Evolutionary conservation across 2,888 invertebrate genomes (phyloP), one percentile per base, ranked within the genome.

Genomic region (Fissipunctia ypsillon): DNA sequence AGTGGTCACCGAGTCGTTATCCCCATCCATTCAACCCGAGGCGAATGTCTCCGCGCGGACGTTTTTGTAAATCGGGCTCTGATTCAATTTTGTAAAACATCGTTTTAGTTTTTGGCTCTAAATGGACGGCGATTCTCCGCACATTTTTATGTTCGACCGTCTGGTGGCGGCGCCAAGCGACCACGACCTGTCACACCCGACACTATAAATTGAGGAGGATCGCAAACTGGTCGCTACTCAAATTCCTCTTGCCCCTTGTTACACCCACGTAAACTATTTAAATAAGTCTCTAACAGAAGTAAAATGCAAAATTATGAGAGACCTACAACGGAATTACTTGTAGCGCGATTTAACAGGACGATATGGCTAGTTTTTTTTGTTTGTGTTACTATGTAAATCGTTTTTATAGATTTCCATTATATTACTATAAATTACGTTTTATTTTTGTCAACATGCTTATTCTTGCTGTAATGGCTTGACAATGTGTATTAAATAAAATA

Each of bases 1-100:
- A 91, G 81, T 88, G 88, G 85, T 88, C 86, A 80, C 84, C 81
- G 78, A 85, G 88, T 90, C 88, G 88, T 90, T 91, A 90, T 89
- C 85, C 87, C 87, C 90, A 91, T 92, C 91, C 90, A 93, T 91
- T 90, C 90, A 88, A 87, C 88, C 87, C 88, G 85, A 83, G 69
- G 77, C 80, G 84, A 86, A 92, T 90, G 86, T 89, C 88, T 88
- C 83, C 84, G 84, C 85, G 88, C 76, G 81, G 79, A 69, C 76
- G 85, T 90, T 90, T 91, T 90, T 90, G 83, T 87, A 85, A 83
- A 84, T 79, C 68, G 78, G 64, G 78, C 77, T 75, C 78, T 73
- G 78, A 86, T 86, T 85, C 81, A 84, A 84, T 84, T 87, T 86
- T 87, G 86, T 84, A 80, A 84, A 86, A 89, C 88, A 88, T 88